Conservation (phyloP, 2,797 vertebrate species). For the Jordanella pulchra region DNA sequence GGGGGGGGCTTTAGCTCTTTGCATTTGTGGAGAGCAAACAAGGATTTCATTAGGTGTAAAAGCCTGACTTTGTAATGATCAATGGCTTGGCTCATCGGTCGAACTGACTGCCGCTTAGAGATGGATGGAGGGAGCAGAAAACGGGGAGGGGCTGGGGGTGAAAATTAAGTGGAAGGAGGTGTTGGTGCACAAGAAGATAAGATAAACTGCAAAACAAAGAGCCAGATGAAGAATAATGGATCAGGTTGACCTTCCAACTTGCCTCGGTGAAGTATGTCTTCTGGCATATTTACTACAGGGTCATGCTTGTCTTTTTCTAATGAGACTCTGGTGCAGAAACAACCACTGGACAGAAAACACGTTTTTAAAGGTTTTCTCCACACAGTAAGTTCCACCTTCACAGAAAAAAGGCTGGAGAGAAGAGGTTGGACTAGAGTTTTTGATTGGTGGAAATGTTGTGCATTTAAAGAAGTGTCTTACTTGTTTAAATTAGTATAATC, state of each 20-base stretch:
- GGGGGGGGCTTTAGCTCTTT: slow-evolving; percentile 9
- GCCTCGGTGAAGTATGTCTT: slow-evolving; percentile 2
- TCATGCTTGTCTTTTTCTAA: background rate
- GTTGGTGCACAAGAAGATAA: slow-evolving; percentile 38
- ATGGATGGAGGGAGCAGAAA: slow-evolving; percentile 39
- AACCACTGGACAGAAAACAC: too few species aligned
- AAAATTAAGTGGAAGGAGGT: slow-evolving; percentile 34
- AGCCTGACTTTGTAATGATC: slow-evolving; percentile 52
- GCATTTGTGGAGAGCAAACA: slow-evolving; percentile 27
- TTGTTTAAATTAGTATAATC: too few species aligned
- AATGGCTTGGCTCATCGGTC: slow-evolving; percentile 53
- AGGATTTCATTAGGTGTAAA: slow-evolving; percentile 61
- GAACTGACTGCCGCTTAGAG: slow-evolving; percentile 41
- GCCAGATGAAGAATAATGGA: slow-evolving; percentile 30
- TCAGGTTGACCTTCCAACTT: slow-evolving; percentile 25
- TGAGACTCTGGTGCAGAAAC: too few species aligned
- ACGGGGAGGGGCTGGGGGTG: slow-evolving; percentile 28
- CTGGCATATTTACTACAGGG: too few species aligned
- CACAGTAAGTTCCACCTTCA: too few species aligned
- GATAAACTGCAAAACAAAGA: slow-evolving; percentile 19
- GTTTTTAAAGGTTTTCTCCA: too few species aligned
- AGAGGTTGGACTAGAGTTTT: too few species aligned
- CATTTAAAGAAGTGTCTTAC: too few species aligned
- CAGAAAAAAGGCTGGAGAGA: too few species aligned
- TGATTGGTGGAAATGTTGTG: too few species aligned